Conservation (phyloP, 2,113 vertebrate species). For the Lagenorhynchus albirostris region DNA sequence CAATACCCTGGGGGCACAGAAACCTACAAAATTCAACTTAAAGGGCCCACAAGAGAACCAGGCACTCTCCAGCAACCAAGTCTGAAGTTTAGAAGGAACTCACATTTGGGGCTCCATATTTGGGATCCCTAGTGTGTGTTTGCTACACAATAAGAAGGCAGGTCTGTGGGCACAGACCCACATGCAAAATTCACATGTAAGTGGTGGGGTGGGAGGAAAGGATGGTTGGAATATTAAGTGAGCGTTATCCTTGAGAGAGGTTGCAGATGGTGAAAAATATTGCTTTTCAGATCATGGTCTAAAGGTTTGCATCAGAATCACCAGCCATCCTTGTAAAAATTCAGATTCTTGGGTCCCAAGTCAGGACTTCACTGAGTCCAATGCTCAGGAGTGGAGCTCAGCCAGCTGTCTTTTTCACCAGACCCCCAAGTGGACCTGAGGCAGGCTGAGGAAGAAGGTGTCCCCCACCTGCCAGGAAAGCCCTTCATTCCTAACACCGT, state of each 20-base stretch:
- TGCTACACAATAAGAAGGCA: rapidly evolving
- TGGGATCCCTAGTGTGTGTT: neutral
- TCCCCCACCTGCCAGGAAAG: neutral
- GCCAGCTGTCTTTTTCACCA: too few species aligned
- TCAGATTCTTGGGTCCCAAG: neutral
- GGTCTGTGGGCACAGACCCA: neutral
- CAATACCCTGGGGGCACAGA: rapidly evolving
- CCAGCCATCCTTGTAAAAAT: neutral
- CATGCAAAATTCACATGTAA: neutral
- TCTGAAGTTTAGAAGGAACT: neutral
- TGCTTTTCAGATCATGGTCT: neutral
- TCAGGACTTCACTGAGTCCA: neutral
- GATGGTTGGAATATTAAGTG: neutral
- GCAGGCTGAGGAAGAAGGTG: neutral
- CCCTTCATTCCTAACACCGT: neutral
- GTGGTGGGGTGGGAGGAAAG: neutral
- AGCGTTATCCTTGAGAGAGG: neutral
- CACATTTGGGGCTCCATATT: rapidly evolving
- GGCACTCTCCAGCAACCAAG: rapidly evolving
- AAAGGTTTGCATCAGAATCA: neutral
- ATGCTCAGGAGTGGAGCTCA: neutral
- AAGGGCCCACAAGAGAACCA: neutral
- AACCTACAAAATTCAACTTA: neutral
- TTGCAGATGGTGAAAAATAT: neutral
- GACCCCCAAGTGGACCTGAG: rapidly evolving